Evolutionary conservation across 1,140 invertebrate genomes (phyloP).

Genomic region (Sycobia sp.): DNA sequence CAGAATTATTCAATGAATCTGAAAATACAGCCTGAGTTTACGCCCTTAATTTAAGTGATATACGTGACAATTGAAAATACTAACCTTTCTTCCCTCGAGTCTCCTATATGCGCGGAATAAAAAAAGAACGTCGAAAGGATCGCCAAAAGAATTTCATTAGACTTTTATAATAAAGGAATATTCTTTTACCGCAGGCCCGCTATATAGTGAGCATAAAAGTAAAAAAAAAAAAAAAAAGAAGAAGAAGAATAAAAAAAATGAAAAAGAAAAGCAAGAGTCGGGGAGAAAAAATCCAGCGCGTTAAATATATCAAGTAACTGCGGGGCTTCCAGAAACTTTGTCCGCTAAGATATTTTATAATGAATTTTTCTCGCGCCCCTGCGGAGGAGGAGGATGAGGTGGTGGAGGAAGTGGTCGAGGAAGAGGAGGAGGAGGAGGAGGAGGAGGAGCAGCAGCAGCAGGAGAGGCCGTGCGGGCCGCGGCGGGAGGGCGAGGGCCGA

Average conservation of each 20-base stretch:
- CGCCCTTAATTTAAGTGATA: too few relatives aligned
- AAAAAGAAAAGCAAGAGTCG: background rate
- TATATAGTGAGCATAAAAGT: background rate
- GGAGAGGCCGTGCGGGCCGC: too few relatives aligned
- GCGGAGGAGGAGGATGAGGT: too few relatives aligned
- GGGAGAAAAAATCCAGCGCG: too few relatives aligned
- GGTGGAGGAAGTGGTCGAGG: too few relatives aligned
- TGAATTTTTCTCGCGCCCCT: background rate
- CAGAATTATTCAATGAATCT: too few relatives aligned
- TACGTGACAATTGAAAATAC: too few relatives aligned
- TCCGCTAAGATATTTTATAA: background rate
- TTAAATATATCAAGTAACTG: background rate
- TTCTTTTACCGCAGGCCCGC: background rate
- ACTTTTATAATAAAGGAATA: constrained; percentile 4
- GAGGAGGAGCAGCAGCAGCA: too few relatives aligned
- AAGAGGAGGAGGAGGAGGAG: background rate
- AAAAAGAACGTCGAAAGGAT: too few relatives aligned
- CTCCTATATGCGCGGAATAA: too few relatives aligned
- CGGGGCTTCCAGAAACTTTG: background rate
- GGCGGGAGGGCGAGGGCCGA: background rate
- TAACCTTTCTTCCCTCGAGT: too few relatives aligned
- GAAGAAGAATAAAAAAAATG: background rate
- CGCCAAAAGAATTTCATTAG: constrained; percentile 14
- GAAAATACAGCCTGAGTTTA: too few relatives aligned
- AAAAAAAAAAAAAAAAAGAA: background rate